Percentiles rank a stretch among this genome's conserved stretches.
Evolutionary conservation across 2,113 vertebrate genomes (phyloP).

Genomic region (Cygnus atratus): DNA sequence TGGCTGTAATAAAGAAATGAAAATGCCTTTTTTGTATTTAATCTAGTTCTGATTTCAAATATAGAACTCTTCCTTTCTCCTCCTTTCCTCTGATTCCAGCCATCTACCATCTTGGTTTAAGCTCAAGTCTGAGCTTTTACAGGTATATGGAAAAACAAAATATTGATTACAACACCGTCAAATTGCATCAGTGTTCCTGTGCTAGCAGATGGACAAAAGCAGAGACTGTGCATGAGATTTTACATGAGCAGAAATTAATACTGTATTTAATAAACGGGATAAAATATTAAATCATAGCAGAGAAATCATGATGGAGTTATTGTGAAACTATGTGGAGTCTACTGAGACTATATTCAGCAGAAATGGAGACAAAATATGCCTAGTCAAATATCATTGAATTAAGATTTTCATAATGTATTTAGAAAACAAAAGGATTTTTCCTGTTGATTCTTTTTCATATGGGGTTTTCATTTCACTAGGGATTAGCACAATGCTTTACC

Average conservation of each 20-base stretch:
- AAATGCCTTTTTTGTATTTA: neutral
- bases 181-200: neutral
- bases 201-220: neutral
- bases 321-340: neutral
- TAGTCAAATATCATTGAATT: slow-evolving; percentile 15
- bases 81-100: neutral
- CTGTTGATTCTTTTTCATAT: neutral
- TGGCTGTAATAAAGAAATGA: neutral
- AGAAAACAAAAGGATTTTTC: neutral
- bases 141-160: neutral
- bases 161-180: neutral
- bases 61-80: neutral
- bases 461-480: neutral
- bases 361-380: neutral
- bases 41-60: neutral
- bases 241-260: neutral
- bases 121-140: neutral
- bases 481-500: neutral
- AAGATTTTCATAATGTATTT: neutral
- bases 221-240: neutral
- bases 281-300: neutral
- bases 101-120: neutral
- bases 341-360: neutral
- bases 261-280: slow-evolving; percentile 5
- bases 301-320: neutral